A percentile compares a stretch with the other conserved stretches of the same genome.
Evolutionary conservation across 2,888 invertebrate genomes (phyloP).

Genomic region (Pteria penguin): DNA sequence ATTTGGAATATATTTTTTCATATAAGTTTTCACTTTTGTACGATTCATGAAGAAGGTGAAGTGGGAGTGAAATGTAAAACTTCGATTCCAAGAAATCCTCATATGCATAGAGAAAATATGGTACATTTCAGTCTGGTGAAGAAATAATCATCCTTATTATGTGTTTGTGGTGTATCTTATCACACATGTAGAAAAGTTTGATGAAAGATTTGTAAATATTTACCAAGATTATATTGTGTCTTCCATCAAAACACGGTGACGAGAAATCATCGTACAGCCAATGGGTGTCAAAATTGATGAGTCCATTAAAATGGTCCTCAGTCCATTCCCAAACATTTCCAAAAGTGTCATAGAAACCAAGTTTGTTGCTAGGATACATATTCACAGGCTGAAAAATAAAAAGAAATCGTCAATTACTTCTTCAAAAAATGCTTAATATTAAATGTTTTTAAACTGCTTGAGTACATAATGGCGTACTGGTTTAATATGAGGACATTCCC

Average conservation of each 20-base stretch:
- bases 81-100: neutral
- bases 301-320: conserved; percentile 79
- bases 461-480: too few relatives aligned
- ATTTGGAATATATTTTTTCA: neutral
- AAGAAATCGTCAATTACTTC: neutral
- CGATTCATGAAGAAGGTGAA: neutral
- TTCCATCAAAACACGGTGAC: conserved; percentile 77
- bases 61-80: neutral
- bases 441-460: neutral
- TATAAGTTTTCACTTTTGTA: neutral
- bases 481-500: too few relatives aligned
- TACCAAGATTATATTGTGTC: conserved; percentile 77
- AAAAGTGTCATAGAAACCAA: conserved; percentile 76
- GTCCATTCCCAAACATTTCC: conserved; percentile 79
- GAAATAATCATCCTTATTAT: too few relatives aligned
- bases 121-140: neutral
- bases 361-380: conserved; percentile 67
- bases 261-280: conserved; percentile 78
- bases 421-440: too few relatives aligned
- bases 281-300: conserved; percentile 71
- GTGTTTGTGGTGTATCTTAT: too few relatives aligned
- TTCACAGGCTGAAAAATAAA: conserved; percentile 75
- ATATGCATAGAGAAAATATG: neutral
- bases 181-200: too few relatives aligned
- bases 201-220: too few relatives aligned